phyloP scores from a whole-genome alignment of 2,888 invertebrate genomes.

The Punctoribates punctum region DNA sequence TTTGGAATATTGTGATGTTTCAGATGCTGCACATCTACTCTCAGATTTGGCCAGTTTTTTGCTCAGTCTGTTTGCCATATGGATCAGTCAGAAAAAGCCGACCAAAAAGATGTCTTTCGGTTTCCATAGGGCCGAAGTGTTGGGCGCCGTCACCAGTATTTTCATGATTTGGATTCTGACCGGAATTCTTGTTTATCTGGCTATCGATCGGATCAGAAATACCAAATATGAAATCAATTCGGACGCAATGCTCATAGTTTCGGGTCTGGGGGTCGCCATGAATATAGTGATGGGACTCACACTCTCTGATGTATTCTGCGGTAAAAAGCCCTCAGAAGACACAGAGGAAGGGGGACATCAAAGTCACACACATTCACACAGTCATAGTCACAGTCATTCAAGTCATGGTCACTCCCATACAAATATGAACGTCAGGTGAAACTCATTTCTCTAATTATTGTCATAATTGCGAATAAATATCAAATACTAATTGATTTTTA shows the following conservation, averaged over 20 bases:
- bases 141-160: conserved; percentile 66
- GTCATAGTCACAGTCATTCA: conserved; percentile 49
- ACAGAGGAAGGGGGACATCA: conserved; percentile 51
- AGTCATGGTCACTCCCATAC: conserved; percentile 47
- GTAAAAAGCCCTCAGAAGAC: conserved; percentile 10
- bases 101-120: conserved; percentile 43
- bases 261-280: conserved; percentile 67
- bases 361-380: conserved; percentile 50
- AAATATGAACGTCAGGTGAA: conserved; percentile 53
- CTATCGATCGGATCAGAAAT: conserved; percentile 37
- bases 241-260: conserved; percentile 70
- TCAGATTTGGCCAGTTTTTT: conserved; percentile 42
- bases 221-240: conserved; percentile 66
- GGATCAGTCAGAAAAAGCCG: conserved; percentile 37
- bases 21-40: conserved; percentile 44
- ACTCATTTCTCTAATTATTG: no score
- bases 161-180: conserved; percentile 73
- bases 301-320: conserved; percentile 52
- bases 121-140: conserved; percentile 56
- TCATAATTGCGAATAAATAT: no score
- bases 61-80: conserved; percentile 41
- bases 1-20: not conserved
- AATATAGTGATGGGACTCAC: conserved; percentile 60
- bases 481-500: no score
- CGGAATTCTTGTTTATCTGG: conserved; percentile 63